These are phyloP conservation scores for Calycopis cecrops DNA, from an alignment of 1,140 invertebrate genomes.

Conservation along the genomic window DNA sequence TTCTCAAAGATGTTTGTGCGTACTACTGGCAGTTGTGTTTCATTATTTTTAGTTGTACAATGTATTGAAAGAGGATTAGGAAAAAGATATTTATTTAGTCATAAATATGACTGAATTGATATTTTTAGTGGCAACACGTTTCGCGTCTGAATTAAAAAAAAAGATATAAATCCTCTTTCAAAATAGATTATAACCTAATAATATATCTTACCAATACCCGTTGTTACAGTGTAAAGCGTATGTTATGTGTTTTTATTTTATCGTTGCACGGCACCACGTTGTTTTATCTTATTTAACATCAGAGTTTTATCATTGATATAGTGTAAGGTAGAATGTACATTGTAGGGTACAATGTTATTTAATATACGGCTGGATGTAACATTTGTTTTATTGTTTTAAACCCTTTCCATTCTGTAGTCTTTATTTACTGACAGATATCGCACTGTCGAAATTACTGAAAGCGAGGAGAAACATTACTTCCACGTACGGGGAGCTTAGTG, in stretches of 20 bases:
- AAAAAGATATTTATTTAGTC: too few species aligned
- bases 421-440: too few species aligned
- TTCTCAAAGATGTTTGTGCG: too few species aligned
- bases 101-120: too few species aligned
- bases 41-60: too few species aligned
- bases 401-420: too few species aligned
- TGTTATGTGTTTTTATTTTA: slow-evolving; percentile 65
- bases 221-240: slow-evolving; percentile 3
- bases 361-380: slow-evolving; percentile 59
- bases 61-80: too few species aligned
- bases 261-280: slow-evolving; percentile 65
- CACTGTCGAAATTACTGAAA: too few species aligned
- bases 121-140: too few species aligned
- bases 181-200: neutral
- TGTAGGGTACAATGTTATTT: slow-evolving; percentile 62
- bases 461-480: too few species aligned
- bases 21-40: too few species aligned
- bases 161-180: slow-evolving; percentile 3
- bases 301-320: slow-evolving; percentile 67
- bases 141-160: neutral
- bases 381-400: slow-evolving; percentile 30
- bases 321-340: slow-evolving; percentile 35
- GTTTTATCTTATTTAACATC: slow-evolving; percentile 60
- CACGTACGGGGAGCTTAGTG: too few species aligned
- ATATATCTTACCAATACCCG: slow-evolving; percentile 1